These are phyloP conservation scores for Polymixis flavicincta DNA, from an alignment of 2,888 invertebrate genomes.

Conservation along the genomic window DNA sequence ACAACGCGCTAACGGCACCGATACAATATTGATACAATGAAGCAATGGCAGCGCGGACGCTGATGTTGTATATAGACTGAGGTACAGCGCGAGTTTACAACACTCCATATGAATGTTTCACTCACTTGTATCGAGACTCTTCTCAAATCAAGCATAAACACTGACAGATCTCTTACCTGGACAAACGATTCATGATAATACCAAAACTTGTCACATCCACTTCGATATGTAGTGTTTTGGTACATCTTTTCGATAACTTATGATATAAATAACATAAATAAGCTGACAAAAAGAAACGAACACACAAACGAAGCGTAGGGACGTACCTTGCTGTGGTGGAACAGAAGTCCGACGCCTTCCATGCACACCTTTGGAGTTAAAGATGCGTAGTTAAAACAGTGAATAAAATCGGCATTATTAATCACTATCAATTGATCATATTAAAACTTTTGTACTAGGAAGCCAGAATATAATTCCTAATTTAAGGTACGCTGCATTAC, in stretches of 20 bases:
- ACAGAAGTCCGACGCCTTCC: conserved; percentile 99
- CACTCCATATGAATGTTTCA: conserved; percentile 72
- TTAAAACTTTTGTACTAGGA: background rate
- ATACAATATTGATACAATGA: conserved; percentile 85
- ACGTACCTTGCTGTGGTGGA: conserved; percentile 99
- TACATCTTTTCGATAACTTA: conserved; percentile 73
- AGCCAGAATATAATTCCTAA: background rate
- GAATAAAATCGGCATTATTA: background rate
- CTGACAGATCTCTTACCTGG: conserved; percentile 87
- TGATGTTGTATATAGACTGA: conserved; percentile 72
- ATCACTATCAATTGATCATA: background rate
- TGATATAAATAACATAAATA: conserved; percentile 79
- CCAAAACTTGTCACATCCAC: conserved; percentile 73
- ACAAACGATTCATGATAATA: conserved; percentile 71
- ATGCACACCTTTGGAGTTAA: conserved; percentile 94
- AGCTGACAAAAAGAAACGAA: conserved; percentile 84
- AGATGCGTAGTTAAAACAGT: conserved; percentile 30
- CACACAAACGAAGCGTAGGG: conserved; percentile 68
- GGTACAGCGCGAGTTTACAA: conserved; percentile 72
- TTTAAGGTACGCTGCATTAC: background rate
- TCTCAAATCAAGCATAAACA: conserved; percentile 85
- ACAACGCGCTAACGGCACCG: conserved; percentile 83
- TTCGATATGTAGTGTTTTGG: conserved; percentile 75
- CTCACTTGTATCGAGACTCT: conserved; percentile 76
- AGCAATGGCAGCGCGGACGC: conserved; percentile 81